Conservation (phyloP, 1,140 invertebrate species). For the Epicauta chinensis region DNA sequence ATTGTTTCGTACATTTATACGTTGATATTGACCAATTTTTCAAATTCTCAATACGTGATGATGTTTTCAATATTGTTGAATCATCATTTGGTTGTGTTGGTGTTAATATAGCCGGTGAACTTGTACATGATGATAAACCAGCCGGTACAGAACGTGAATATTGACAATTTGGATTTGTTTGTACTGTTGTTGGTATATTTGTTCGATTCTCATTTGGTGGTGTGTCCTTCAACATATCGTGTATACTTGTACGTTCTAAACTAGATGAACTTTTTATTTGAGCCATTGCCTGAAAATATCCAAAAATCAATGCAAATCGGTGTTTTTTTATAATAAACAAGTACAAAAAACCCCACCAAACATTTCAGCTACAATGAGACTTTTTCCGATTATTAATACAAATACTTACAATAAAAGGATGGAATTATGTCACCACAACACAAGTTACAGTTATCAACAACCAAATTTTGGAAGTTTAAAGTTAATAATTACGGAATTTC, state of each 20-base stretch:
- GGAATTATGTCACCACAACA: no score
- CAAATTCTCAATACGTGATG: constrained; percentile 80
- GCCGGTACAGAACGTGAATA: constrained; percentile 32
- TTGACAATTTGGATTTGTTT: constrained; percentile 27
- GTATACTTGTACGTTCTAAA: constrained; percentile 56
- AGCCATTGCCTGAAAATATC: constrained; percentile 28
- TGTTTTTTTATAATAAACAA: no score
- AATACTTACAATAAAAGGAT: no score
- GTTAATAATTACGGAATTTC: no score
- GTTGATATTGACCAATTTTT: constrained; percentile 96
- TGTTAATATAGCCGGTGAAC: constrained; percentile 36
- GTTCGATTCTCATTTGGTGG: constrained; percentile 72
- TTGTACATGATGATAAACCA: constrained; percentile 33
- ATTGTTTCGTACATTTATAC: constrained; percentile 93
- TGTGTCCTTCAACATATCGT: constrained; percentile 82
- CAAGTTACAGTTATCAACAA: no score
- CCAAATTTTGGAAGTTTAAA: no score
- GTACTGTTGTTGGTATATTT: constrained; percentile 60
- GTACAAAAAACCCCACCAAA: no score
- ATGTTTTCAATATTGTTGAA: constrained; percentile 54
- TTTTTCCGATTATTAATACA: no score
- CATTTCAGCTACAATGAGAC: no score
- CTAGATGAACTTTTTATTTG: constrained; percentile 34
- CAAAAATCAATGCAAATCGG: no score
- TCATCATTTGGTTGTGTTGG: constrained; percentile 53